Base-by-base conservation (phyloP, 2,797 vertebrate species). In the Xerus rutilus region DNA sequence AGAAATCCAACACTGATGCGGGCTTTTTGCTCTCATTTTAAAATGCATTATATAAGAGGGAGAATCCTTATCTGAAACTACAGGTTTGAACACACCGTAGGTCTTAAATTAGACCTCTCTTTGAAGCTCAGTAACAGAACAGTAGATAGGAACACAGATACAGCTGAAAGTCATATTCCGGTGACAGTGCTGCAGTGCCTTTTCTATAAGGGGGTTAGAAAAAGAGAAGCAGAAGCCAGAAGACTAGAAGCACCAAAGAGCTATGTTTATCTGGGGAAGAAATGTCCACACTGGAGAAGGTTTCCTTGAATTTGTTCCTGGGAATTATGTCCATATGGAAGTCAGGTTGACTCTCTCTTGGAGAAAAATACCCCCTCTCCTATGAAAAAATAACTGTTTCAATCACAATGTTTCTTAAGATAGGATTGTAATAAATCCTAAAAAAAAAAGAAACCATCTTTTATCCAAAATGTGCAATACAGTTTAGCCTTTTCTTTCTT, bases 41-140 rank as follows among this genome's bases (percentile, higher is more conserved):
- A 83, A 79, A 39, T 96, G 83, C 73, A 47, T 94, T 98, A 81
- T 91, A 17, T 89, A 97, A 97, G 82, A 92, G 52, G 87, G 94
- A 93, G 74, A 96, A 94, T 82, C 95, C 97, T 96, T 96, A 97
- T 95, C 97, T 97, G 82, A 76, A 97, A 97, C 73, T 96, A 91
- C 89, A 97, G 94, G 93, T 96, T 94, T 96, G 89, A 97, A 95
- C 74, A 95, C 82, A 97, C 89, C 4, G 0, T 57, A 86, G 54
- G 87, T 96, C 96, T 96, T 91, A 96, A 97, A 96, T 97, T 97
- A 96, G 96, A 93, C 93, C 84, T 94, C 90, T 94, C 95, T 96
- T 96, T 95, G 82, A 97, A 97, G 92, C 93, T 96, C 52, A 93
- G 86, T 93, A 86, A 90, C 84, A 86, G 85, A 94, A 87, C 88